Evolutionary conservation across 2,888 invertebrate genomes (phyloP).

Genomic region (Scaptomyza flava): DNA sequence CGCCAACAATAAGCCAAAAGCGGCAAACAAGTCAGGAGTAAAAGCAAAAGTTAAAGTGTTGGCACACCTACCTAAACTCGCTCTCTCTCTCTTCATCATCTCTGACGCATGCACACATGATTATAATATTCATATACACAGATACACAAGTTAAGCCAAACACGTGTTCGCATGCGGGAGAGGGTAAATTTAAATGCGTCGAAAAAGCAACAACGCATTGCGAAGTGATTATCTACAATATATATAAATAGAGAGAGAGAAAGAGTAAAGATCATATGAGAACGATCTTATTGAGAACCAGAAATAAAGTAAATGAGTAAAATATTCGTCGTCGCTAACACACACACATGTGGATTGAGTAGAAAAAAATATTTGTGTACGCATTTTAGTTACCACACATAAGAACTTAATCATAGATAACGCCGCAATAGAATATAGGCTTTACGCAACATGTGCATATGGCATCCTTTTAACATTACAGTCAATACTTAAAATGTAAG

Average conservation of each 20-base stretch:
- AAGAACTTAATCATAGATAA: not conserved
- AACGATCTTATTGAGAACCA: not conserved
- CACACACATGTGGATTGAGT: not conserved
- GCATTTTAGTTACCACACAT: not conserved
- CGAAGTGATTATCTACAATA: slow-evolving; percentile 1
- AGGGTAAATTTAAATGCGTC: slow-evolving; percentile 8
- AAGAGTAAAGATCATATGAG: not conserved
- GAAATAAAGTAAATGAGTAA: not conserved
- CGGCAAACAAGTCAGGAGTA: slow-evolving; percentile 10
- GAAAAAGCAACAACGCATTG: slow-evolving; percentile 7
- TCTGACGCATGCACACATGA: not conserved
- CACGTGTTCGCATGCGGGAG: slow-evolving; percentile 25
- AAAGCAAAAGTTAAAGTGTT: slow-evolving; percentile 44
- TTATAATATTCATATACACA: slow-evolving; percentile 1
- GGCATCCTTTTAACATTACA: too few species aligned
- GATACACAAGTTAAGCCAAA: slow-evolving; percentile 4
- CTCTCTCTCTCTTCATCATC: not conserved
- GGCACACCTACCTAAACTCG: slow-evolving; percentile 13
- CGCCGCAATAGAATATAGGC: too few species aligned
- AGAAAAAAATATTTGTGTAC: not conserved
- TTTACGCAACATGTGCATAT: too few species aligned
- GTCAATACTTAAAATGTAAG: too few species aligned
- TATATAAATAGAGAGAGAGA: not conserved
- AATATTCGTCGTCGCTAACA: not conserved
- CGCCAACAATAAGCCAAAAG: slow-evolving; percentile 6